phyloP scores from a whole-genome alignment of 2,888 invertebrate species.

The Pristionchus maxplancki region DNA sequence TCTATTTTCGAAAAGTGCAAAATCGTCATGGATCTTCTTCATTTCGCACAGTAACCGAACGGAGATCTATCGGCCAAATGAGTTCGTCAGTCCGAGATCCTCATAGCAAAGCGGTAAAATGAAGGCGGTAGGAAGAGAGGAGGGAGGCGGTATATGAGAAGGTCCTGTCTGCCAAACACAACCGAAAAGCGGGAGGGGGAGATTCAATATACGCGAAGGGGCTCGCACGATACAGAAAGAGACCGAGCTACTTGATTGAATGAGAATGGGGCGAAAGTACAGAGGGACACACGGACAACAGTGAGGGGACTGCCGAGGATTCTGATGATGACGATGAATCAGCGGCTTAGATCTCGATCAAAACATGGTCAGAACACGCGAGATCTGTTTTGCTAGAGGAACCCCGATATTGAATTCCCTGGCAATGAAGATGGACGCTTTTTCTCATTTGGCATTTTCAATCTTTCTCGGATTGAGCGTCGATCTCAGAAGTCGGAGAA shows the following conservation, averaged over 20 bases:
- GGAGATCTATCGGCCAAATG: not conserved
- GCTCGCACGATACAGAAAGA: constrained; percentile 1
- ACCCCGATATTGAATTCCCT: not conserved
- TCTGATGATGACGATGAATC: not conserved
- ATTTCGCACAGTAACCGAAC: not conserved
- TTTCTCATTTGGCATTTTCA: not conserved
- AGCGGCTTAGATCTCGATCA: not conserved
- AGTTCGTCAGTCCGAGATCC: not conserved
- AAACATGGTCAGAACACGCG: not conserved
- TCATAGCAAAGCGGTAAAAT: not conserved
- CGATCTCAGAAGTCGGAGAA: not conserved
- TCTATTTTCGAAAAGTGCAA: not conserved
- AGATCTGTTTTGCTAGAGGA: not conserved
- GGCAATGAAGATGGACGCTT: not conserved
- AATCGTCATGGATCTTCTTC: too few relatives aligned
- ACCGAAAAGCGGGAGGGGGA: not conserved
- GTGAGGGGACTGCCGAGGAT: not conserved
- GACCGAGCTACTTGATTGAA: not conserved
- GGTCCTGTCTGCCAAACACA: constrained; percentile 1
- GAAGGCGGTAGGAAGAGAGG: not conserved
- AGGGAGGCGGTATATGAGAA: constrained; percentile 1
- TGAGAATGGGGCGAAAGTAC: constrained; percentile 7
- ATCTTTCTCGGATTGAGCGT: not conserved
- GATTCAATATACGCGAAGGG: constrained; percentile 8
- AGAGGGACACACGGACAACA: not conserved